Base-by-base conservation (phyloP, 2,797 vertebrate species). In the Pangasius djambal region DNA sequence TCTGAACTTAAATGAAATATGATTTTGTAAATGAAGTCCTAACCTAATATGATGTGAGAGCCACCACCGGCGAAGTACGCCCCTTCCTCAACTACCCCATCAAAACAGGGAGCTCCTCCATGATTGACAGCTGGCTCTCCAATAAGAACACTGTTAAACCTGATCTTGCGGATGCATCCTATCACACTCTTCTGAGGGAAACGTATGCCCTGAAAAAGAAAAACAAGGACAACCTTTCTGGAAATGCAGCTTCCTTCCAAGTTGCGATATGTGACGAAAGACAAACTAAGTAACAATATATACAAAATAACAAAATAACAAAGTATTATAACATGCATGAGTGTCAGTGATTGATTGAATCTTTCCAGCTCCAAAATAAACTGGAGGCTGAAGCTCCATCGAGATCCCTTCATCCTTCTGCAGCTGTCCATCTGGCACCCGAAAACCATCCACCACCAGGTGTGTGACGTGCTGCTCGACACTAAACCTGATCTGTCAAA, bases 91-190 rank as follows among this genome's bases (percentile, higher is more conserved):
- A 93, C 90, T 86, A 92, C 90, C 69, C 92, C 92, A 31, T 95
- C 93, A 12, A 94, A 91, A 92, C 98, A 98, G 3, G 97, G 96
- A 67, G 94, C 93, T 2, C 94, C 86, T 0, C 94, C 95, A 8
- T 91, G 91, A 83, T 93, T 97, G 25, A 89, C 90, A 22, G 94
- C 91, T 31, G 96, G 95, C 18, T 89, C 90, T 34, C 89, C 93
- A 82, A 97, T 86, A 74, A 87, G 88, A 16, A 93, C 93, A 31
- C 95, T 92, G 40, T 97, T 95, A 92, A 97, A 88, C 89, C 93
- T 96, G 67, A 98, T 95, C 91, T 97, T 95, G 83, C 92, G 96
- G 74, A 98, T 84, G 83, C 97, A 98, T 37, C 97, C 97, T 12
- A 94, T 94, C 88, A 97, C 94, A 86, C 95, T 96, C 75, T 92